Conservation (phyloP, 1,140 invertebrate genomes). For the Scaptodrosophila lebanonensis region DNA sequence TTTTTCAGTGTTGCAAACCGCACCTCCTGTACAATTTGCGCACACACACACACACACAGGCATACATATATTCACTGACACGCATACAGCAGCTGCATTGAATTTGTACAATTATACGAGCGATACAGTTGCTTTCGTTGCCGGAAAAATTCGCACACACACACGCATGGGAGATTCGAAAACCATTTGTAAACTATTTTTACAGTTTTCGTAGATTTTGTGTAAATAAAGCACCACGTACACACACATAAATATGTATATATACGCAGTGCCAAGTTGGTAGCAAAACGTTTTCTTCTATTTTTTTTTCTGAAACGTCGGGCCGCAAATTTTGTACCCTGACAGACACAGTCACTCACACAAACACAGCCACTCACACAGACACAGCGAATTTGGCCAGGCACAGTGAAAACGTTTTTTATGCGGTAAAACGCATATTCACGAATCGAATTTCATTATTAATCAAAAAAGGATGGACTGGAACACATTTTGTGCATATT, state of each 20-base stretch:
- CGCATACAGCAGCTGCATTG: slow-evolving; percentile 28
- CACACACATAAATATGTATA: background rate
- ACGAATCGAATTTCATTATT: slow-evolving; percentile 18
- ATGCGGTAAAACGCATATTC: slow-evolving; percentile 17
- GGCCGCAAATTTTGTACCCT: slow-evolving; percentile 59
- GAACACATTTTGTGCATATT: slow-evolving; percentile 42
- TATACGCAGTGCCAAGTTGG: slow-evolving; percentile 39
- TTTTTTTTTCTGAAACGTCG: slow-evolving; percentile 37
- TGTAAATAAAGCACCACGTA: slow-evolving; percentile 42
- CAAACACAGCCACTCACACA: slow-evolving; percentile 20
- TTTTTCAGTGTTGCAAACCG: slow-evolving; percentile 72
- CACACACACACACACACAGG: slow-evolving; percentile 16
- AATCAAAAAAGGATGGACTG: slow-evolving; percentile 19
- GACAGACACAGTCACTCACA: no score
- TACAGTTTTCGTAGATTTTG: slow-evolving; percentile 63
- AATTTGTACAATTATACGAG: slow-evolving; percentile 31
- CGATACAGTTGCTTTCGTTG: slow-evolving; percentile 3
- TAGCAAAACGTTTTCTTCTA: slow-evolving; percentile 46
- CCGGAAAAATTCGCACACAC: slow-evolving; percentile 42
- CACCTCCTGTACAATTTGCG: slow-evolving; percentile 55
- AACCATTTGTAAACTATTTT: slow-evolving; percentile 64
- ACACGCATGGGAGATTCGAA: slow-evolving; percentile 11
- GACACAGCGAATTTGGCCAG: slow-evolving; percentile 15
- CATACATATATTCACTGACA: slow-evolving; percentile 14
- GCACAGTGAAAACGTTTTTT: slow-evolving; percentile 30